phyloP scores from a whole-genome alignment of 1,140 invertebrate genomes.

The Parasteatoda tepidariorum region DNA sequence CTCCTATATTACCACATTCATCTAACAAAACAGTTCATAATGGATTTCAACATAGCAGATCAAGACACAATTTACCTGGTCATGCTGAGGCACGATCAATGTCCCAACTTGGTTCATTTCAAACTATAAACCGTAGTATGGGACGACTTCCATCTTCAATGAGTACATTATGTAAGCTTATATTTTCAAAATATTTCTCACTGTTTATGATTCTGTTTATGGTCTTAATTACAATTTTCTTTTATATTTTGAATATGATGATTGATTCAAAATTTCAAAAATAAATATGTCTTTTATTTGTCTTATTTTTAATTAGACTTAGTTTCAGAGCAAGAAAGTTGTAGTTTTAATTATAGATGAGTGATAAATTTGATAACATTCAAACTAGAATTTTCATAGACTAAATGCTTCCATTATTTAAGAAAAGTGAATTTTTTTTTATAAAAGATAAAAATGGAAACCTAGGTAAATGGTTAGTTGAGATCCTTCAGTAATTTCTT shows the following conservation, averaged over 20 bases:
- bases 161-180: conserved; percentile 51
- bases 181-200: background rate
- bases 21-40: conserved; percentile 9
- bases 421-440: too few species aligned
- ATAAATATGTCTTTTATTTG: too few species aligned
- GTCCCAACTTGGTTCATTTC: conserved; percentile 61
- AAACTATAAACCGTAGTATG: conserved; percentile 54
- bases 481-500: too few species aligned
- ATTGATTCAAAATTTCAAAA: background rate
- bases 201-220: background rate
- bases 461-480: too few species aligned
- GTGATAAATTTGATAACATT: too few species aligned
- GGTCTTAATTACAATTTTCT: background rate
- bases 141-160: conserved; percentile 58
- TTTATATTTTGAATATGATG: background rate
- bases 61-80: conserved; percentile 43
- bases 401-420: too few species aligned
- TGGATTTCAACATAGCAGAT: conserved; percentile 45
- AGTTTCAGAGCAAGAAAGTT: too few species aligned
- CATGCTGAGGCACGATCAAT: conserved; percentile 56
- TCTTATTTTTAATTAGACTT: too few species aligned
- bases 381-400: too few species aligned
- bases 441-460: too few species aligned
- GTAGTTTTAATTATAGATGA: too few species aligned
- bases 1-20: conserved; percentile 6